Base-by-base conservation (phyloP, 2,888 invertebrate genomes). In the Diplazon laetatorius region DNA sequence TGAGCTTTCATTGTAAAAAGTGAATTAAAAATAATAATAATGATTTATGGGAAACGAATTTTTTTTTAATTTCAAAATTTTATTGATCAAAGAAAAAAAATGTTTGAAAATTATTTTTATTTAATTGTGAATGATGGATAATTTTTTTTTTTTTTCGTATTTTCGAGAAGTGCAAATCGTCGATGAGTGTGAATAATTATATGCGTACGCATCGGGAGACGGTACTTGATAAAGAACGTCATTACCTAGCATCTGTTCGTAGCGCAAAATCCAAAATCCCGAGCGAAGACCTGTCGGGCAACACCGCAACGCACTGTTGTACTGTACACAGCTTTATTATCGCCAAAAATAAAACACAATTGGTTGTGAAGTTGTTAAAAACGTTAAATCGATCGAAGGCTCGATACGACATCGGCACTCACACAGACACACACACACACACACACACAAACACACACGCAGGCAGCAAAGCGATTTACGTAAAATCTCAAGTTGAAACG, bases 211-310 rank as follows among this genome's bases (percentile, higher is more conserved):
- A 14, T 55, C 55, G 16, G 44, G 8, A n/a, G 69, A 74, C 18
- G 59, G 48, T 35, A 42, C 22, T 72, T 46, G 39, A 72, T 8
- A 62, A 66, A 37, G 42, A 74, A 69, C 62, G 48, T 74, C 77
- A 65, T 87, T 87, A 86, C 87, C 87, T 88, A 89, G 85, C 88
- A 86, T 70, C 86, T 85, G 86, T 87, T 87, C 83, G 86, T 85
- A 75, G 88, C 84, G 52, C 81, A 87, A 83, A 87, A 85, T 89
- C 89, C 89, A 83, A 87, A 88, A 85, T 89, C 88, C 86, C 85
- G 86, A 83, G 88, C 82, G 86, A 87, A 89, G 88, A 88, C 88
- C 89, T 89, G 88, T 86, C 86, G 85, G 83, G 85, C 85, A 86
- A 87, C 83, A 87, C 82, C 85, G 85, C 85, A 86, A 86, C 83